Evolutionary conservation across 2,113 vertebrate species (phyloP), one percentile per base, ranked within the genome.

Genomic region (Vanacampus margaritifer): DNA sequence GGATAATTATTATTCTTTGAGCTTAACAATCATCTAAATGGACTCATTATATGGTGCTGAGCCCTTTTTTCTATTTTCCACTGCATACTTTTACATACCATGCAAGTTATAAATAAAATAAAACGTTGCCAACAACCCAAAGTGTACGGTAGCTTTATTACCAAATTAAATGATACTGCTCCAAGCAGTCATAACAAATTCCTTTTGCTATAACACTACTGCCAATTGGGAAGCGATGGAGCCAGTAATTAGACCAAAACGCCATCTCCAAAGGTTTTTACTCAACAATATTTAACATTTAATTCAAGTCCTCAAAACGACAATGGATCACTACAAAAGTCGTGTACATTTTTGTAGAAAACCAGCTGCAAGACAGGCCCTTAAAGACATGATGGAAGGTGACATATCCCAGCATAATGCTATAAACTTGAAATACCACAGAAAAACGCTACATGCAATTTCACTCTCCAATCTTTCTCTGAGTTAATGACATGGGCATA

Each of bases 371-470:
- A 71, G 69, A 80, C 76, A 77, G 79, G 81, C 82, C 66, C 86
- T 92, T 86, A 91, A 93, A 90, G 79, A 82, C 80, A 89, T 90
- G 90, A 91, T 89, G 86, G 88, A 89, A 89, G 83, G 82, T 88
- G 87, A 91, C 86, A 87, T 87, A 87, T 89, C 80, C 37, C 88
- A 91, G 89, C 88, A 92, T 91, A 89, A 89, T 88, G 89, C 87
- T 85, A 89, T 93, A 92, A 93, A 92, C 79, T 90, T 92, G 90
- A 92, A 92, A 93, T 91, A 93, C 87, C 91, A 91, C 86, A 84
- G 83, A 88, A 91, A 87, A 88, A 23, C 90, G 83, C 87, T 78
- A 82, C 86, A 89, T 87, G 88, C 87, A 87, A 92, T 91, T 86
- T 89, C 81, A 86, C 77, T 77, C 80, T 82, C 78, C 80, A 80